Percentiles rank a stretch among this genome's conserved stretches.
Conservation (phyloP, 30 jellyfish, hydroid and myxozoan species). For the Turritopsis dohrnii region DNA sequence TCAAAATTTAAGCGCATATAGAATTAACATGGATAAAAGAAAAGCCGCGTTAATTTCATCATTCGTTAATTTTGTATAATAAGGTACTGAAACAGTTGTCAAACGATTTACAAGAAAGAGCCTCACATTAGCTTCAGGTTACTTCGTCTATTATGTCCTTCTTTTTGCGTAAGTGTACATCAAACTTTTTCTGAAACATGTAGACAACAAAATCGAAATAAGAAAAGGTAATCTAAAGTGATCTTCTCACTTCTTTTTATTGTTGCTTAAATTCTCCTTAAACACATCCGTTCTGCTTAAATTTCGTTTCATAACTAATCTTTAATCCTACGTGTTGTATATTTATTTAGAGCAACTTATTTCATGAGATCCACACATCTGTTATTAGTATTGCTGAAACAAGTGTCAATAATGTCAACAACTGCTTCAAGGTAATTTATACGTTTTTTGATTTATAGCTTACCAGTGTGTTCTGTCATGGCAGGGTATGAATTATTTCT, state of each 20-base stretch:
- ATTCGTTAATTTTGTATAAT: no score
- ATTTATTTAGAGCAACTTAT: conserved; percentile 45
- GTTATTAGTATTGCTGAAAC: conserved; percentile 83
- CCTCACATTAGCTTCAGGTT: no score
- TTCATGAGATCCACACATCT: conserved; percentile 66
- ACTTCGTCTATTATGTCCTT: no score
- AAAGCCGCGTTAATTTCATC: no score
- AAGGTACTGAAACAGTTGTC: no score
- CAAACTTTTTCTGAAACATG: not conserved
- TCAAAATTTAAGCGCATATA: no score
- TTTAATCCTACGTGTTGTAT: not conserved
- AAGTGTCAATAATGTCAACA: conserved; percentile 73
- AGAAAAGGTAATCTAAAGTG: not conserved
- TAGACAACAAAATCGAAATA: not conserved
- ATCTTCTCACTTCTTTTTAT: not conserved
- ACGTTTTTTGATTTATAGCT: no score
- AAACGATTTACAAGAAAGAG: no score
- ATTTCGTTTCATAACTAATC: not conserved
- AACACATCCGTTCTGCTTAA: not conserved
- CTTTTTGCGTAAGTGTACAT: no score
- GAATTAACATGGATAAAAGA: no score
- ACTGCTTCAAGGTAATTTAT: conserved; percentile 77
- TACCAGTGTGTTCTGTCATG: no score
- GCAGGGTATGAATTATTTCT: no score
- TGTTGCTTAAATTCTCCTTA: not conserved